Conservation (phyloP, 2,113 vertebrate species). For the Centrocercus urophasianus region DNA sequence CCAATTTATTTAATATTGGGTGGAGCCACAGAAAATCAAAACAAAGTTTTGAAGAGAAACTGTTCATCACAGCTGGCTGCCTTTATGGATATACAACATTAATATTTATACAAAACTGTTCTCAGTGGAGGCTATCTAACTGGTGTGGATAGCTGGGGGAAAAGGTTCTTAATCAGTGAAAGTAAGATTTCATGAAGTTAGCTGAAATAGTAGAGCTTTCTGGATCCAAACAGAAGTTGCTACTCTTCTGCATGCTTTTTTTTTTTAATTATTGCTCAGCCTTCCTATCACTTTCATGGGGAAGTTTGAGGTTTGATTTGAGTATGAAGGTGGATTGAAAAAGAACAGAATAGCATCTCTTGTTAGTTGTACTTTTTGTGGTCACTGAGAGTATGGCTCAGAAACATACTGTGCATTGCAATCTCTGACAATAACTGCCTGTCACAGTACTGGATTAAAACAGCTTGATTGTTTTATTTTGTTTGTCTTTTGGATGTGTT, state of each 20-base stretch:
- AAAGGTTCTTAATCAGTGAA: conserved; percentile 21
- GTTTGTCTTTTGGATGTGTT: not conserved
- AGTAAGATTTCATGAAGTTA: not conserved
- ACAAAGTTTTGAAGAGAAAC: conserved; percentile 51
- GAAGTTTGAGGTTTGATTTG: not conserved
- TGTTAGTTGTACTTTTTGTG: not conserved
- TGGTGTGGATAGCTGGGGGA: not conserved
- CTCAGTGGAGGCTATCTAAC: not conserved
- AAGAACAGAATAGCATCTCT: not conserved
- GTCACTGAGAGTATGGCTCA: not conserved
- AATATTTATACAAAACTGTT: conserved; percentile 58
- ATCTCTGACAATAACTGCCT: not conserved
- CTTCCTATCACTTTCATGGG: not conserved
- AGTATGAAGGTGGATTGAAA: not conserved
- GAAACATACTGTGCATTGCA: not conserved
- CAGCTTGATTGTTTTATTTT: not conserved
- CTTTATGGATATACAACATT: conserved; percentile 56
- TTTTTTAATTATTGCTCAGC: not conserved
- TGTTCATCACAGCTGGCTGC: conserved; percentile 27
- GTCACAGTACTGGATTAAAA: not conserved
- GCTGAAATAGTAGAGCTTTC: not conserved
- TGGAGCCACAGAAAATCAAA: conserved; percentile 57
- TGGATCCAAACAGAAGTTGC: not conserved
- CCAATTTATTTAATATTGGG: conserved; percentile 13
- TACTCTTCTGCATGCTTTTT: not conserved